Percentiles rank a stretch among this genome's conserved stretches.
These are phyloP conservation scores for Orthosia gracilis DNA, from an alignment of 2,888 invertebrate genomes.

Conservation along the genomic window DNA sequence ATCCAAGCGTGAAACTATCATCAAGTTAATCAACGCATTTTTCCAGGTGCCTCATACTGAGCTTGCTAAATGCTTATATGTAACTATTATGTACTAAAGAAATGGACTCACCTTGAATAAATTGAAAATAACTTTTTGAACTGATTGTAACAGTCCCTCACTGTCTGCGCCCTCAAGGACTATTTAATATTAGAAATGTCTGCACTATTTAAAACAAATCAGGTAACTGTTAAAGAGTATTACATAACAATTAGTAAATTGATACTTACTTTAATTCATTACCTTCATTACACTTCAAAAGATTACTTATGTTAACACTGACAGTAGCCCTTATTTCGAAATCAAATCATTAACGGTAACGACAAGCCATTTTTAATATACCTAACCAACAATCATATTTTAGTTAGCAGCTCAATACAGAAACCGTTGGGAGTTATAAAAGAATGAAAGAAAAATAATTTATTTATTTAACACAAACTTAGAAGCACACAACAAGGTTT, in stretches of 20 bases:
- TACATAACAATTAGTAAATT: slow-evolving; percentile 17
- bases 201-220: slow-evolving; percentile 18
- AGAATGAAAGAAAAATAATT: too few species aligned
- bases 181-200: neutral
- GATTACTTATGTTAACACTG: too few species aligned
- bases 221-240: neutral
- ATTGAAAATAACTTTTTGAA: neutral
- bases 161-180: neutral
- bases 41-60: too few species aligned
- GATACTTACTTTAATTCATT: neutral
- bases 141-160: neutral
- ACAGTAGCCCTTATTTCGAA: too few species aligned
- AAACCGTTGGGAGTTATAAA: too few species aligned
- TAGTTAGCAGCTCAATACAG: too few species aligned
- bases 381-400: too few species aligned
- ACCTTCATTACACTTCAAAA: neutral
- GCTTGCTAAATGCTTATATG: neutral
- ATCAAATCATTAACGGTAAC: too few species aligned
- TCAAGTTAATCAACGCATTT: neutral
- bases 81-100: neutral
- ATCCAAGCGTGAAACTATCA: neutral
- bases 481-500: too few species aligned
- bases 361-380: too few species aligned
- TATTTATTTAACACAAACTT: too few species aligned
- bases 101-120: slow-evolving; percentile 29